Evolutionary conservation across 2,113 vertebrate genomes (phyloP).

Genomic region (Otis tarda): DNA sequence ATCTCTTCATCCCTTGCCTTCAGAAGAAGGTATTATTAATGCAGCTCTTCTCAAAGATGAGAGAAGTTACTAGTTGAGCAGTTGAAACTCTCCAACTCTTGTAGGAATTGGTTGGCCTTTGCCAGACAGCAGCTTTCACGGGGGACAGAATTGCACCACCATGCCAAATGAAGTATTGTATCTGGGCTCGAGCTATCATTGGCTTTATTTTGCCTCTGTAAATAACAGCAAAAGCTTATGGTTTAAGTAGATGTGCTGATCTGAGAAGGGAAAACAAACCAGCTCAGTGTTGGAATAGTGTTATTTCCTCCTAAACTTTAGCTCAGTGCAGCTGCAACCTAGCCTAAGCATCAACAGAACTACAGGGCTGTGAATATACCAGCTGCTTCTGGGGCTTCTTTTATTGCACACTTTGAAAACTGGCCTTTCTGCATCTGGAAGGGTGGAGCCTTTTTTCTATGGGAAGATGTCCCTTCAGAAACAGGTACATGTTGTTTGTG

Average conservation of each 20-base stretch:
- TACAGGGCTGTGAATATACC: not conserved
- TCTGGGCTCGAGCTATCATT: not conserved
- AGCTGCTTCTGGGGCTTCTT: not conserved
- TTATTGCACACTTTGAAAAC: fast-evolving
- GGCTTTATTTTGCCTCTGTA: not conserved
- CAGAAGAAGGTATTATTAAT: not conserved
- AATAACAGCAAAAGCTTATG: not conserved
- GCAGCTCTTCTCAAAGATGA: not conserved
- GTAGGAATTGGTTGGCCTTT: not conserved
- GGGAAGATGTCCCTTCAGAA: not conserved
- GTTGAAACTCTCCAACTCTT: not conserved
- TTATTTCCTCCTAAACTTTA: not conserved
- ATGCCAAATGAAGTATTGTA: not conserved
- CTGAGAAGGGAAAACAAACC: not conserved
- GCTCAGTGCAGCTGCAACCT: not conserved
- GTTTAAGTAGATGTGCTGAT: not conserved
- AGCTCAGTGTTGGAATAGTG: not conserved
- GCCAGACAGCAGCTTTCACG: not conserved
- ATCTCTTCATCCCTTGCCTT: not conserved
- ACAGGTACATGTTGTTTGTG: fast-evolving
- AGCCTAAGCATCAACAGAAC: not conserved
- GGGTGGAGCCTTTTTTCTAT: not conserved
- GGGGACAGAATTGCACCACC: not conserved
- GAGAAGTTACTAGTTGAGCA: not conserved
- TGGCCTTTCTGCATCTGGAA: not conserved